These are phyloP conservation scores for Seira ritae DNA, from an alignment of 2,888 invertebrate genomes.

Conservation along the genomic window DNA sequence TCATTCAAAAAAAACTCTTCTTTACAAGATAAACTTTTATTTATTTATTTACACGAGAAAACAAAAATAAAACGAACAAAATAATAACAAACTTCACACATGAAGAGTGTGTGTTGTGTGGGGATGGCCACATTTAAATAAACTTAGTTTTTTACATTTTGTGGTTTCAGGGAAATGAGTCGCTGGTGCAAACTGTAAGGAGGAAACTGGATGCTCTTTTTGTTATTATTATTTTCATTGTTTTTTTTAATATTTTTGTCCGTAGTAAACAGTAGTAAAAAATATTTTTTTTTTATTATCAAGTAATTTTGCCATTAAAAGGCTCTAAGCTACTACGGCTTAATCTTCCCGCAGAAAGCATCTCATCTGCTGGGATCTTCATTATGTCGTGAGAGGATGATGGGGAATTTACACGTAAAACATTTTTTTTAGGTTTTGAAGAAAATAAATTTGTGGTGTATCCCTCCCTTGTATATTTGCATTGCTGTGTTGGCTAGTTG, in stretches of 20 bases:
- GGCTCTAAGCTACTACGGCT: conserved; percentile 55
- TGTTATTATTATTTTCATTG: not conserved
- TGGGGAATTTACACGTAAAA: conserved; percentile 11
- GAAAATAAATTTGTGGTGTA: not conserved
- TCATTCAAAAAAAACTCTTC: not conserved
- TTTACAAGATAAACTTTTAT: not conserved
- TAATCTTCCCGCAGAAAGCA: conserved; percentile 65
- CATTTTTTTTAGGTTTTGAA: not conserved
- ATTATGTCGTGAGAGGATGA: too few relatives aligned
- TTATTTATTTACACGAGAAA: not conserved
- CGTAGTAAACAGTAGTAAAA: conserved; percentile 33
- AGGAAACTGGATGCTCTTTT: not conserved
- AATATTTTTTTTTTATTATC: conserved; percentile 38
- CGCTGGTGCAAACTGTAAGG: too few relatives aligned
- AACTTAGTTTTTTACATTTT: not conserved
- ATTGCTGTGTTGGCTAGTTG: too few relatives aligned
- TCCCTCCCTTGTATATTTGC: not conserved
- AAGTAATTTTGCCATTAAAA: conserved; percentile 35
- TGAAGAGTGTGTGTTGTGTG: too few relatives aligned
- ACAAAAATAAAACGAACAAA: not conserved
- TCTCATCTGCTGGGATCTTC: conserved; percentile 57
- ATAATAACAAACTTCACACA: not conserved
- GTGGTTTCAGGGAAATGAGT: not conserved
- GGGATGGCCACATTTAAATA: not conserved
- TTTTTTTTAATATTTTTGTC: not conserved